Conservation (phyloP, 2,888 invertebrate genomes). For the Norana najaformis region DNA sequence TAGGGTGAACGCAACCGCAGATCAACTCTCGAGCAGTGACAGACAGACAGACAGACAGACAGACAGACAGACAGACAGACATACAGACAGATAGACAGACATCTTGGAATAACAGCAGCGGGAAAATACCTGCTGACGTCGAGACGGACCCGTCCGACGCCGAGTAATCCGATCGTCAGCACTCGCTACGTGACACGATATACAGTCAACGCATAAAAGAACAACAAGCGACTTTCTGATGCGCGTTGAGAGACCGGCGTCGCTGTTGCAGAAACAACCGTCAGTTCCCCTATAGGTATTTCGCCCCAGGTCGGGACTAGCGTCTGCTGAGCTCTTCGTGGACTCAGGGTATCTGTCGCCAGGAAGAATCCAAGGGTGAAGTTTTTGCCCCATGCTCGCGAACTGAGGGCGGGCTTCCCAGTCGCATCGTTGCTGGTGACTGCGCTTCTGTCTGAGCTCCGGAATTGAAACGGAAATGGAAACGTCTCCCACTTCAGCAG, state of each 20-base stretch:
- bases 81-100: not conserved
- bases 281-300: not conserved
- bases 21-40: not conserved
- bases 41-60: not conserved
- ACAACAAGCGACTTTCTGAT: too few relatives aligned
- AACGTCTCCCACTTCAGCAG: not conserved
- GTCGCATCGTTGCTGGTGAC: not conserved
- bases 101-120: not conserved
- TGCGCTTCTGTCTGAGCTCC: not conserved
- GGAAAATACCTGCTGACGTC: not conserved
- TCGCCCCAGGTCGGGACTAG: not conserved
- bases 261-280: too few relatives aligned
- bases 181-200: not conserved
- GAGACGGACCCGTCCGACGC: not conserved
- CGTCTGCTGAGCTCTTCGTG: too few relatives aligned
- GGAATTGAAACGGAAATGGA: not conserved
- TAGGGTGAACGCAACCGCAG: not conserved
- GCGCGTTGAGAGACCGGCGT: too few relatives aligned
- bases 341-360: too few relatives aligned
- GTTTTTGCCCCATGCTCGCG: not conserved
- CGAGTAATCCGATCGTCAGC: not conserved
- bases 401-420: not conserved
- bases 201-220: too few relatives aligned
- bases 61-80: not conserved
- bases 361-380: too few relatives aligned